A percentile compares a stretch with the other conserved stretches of the same genome.
Evolutionary conservation across 2,888 invertebrate genomes (phyloP).

Genomic region (Rhopalosiphum nymphaeae): DNA sequence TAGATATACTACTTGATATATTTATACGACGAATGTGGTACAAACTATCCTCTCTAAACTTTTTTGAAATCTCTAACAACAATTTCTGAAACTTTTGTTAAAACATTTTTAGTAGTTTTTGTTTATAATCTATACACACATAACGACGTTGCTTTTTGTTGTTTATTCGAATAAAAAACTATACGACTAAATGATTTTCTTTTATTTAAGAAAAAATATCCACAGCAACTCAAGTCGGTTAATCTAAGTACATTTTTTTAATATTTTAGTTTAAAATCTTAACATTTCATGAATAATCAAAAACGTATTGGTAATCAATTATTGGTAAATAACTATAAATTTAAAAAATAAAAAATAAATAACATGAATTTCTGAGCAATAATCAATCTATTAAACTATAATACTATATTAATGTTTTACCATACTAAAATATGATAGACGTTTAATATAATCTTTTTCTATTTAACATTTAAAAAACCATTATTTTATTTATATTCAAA

Average conservation of each 20-base stretch:
- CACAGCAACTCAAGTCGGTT: neutral
- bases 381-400: no score
- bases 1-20: neutral
- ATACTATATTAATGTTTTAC: no score
- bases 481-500: no score
- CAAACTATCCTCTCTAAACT: neutral
- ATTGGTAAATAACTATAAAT: no score
- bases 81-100: neutral
- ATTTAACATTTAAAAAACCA: no score
- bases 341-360: no score
- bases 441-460: no score
- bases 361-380: no score
- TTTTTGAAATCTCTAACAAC: neutral
- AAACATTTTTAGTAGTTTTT: neutral
- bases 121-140: neutral
- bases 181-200: neutral
- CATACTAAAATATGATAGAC: no score
- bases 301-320: no score
- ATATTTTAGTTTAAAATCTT: no score
- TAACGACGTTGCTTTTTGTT: neutral
- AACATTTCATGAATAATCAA: no score
- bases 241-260: neutral
- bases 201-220: neutral
- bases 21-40: neutral
- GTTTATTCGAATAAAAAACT: neutral